Evolutionary conservation across 2,797 vertebrate genomes (phyloP).

Genomic region (Setipinna tenuifilis): DNA sequence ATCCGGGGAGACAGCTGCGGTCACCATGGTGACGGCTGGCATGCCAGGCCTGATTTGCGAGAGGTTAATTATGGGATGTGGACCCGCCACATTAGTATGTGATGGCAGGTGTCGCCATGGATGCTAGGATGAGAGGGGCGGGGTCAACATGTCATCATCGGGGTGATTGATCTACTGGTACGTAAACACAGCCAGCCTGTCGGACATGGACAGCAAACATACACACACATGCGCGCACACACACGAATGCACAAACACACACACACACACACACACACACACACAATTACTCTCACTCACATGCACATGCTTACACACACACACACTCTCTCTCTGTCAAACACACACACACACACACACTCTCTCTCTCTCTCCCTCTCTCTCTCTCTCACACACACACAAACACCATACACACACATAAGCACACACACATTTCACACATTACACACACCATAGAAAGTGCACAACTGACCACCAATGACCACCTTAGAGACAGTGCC

Average conservation of each 20-base stretch:
- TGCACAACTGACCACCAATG: too few relatives aligned
- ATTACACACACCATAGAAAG: too few relatives aligned
- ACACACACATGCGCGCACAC: not conserved
- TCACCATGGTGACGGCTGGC: conserved; percentile 39
- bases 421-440: not conserved
- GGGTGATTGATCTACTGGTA: not conserved
- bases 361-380: too few relatives aligned
- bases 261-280: not conserved
- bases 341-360: not conserved
- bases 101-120: conserved; percentile 25
- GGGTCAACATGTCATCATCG: conserved; percentile 30
- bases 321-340: not conserved
- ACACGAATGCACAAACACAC: not conserved
- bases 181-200: not conserved
- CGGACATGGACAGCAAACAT: not conserved
- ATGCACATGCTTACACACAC: not conserved
- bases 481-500: too few relatives aligned
- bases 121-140: conserved; percentile 29
- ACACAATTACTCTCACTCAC: not conserved
- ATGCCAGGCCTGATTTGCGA: not conserved
- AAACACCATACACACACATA: too few relatives aligned
- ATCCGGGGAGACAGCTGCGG: conserved; percentile 25
- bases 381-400: not conserved
- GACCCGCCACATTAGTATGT: conserved; percentile 25
- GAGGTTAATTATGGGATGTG: not conserved